Percentiles rank a stretch among this genome's conserved stretches.
Conservation (phyloP, 2,888 invertebrate species). For the Microplitis deprimator region DNA sequence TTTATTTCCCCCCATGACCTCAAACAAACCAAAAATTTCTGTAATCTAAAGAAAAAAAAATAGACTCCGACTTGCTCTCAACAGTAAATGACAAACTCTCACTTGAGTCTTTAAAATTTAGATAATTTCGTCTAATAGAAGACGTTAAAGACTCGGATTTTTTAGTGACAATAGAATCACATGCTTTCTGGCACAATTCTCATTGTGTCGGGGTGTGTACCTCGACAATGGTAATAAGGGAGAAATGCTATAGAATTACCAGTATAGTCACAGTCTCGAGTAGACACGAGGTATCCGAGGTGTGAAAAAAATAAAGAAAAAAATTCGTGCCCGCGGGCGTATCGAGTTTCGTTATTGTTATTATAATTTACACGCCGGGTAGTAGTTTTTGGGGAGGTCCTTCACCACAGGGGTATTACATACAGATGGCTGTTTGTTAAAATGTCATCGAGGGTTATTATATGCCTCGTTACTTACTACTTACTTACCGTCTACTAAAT, state of each 20-base stretch:
- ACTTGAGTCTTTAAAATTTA: no score
- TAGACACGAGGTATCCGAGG: conserved; percentile 39
- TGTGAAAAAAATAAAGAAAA: conserved; percentile 45
- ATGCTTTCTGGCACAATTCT: background rate
- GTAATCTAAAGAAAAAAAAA: background rate
- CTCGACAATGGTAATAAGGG: conserved; percentile 42
- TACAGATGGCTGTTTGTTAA: conserved; percentile 71
- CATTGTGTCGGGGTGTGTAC: conserved; percentile 31
- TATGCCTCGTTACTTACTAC: conserved; percentile 68
- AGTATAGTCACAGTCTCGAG: conserved; percentile 42
- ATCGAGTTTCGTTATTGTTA: conserved; percentile 71
- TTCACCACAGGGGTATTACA: conserved; percentile 68
- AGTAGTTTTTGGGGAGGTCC: conserved; percentile 70
- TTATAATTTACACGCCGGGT: conserved; percentile 70
- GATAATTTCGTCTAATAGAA: background rate
- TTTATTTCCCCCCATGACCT: conserved; percentile 41
- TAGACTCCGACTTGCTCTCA: background rate
- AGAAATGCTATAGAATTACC: conserved; percentile 60
- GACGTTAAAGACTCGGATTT: background rate
- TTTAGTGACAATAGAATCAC: background rate
- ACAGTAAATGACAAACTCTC: no score
- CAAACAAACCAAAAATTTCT: background rate
- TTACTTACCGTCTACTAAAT: conserved; percentile 27
- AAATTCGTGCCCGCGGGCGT: conserved; percentile 67
- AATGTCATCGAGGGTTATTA: conserved; percentile 69